These are phyloP conservation scores for Reticulitermes lucifugus DNA, from an alignment of 2,888 invertebrate genomes.

Conservation along the genomic window DNA sequence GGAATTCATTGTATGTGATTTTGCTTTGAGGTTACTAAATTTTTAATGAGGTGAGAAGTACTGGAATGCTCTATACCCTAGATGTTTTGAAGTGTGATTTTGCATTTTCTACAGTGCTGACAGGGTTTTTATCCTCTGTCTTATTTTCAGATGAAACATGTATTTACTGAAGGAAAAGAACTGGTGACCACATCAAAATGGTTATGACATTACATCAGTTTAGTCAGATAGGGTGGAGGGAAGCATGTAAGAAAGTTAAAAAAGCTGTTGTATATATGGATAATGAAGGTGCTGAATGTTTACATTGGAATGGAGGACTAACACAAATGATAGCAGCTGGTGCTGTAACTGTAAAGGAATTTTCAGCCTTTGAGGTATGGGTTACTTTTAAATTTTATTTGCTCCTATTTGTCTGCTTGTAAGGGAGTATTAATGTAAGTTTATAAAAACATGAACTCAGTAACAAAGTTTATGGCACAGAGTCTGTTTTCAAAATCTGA, in stretches of 20 bases:
- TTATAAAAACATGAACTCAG: not conserved
- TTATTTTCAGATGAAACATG: not conserved
- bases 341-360: constrained; percentile 72
- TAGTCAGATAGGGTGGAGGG: constrained; percentile 69
- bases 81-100: too few relatives aligned
- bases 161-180: not conserved
- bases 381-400: too few relatives aligned
- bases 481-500: too few relatives aligned
- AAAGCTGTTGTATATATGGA: constrained; percentile 76
- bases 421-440: not conserved
- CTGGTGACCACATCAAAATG: constrained; percentile 42
- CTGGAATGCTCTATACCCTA: too few relatives aligned
- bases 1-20: too few relatives aligned
- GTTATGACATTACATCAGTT: constrained; percentile 50
- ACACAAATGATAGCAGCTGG: constrained; percentile 70
- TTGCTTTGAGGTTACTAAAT: too few relatives aligned
- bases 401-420: too few relatives aligned
- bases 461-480: too few relatives aligned
- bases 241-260: constrained; percentile 70
- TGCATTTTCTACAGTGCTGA: too few relatives aligned
- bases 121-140: too few relatives aligned
- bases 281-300: constrained; percentile 71
- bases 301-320: constrained; percentile 79
- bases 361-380: constrained; percentile 73
- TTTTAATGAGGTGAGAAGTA: too few relatives aligned